Evolutionary conservation across 2,797 vertebrate genomes (phyloP).

Genomic region (Aratinga solstitialis): DNA sequence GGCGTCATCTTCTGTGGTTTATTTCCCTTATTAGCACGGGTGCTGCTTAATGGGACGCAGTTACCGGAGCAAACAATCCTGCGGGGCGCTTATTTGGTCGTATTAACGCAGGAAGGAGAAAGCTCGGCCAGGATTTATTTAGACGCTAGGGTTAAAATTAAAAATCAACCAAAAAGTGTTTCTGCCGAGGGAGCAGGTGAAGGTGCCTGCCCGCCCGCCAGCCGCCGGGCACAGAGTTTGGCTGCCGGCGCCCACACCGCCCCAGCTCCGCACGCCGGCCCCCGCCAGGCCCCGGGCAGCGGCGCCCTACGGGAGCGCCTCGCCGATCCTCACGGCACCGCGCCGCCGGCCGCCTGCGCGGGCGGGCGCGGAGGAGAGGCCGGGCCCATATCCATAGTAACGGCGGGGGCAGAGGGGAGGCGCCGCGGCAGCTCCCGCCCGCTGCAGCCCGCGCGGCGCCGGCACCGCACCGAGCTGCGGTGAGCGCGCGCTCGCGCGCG

Average conservation of each 20-base stretch:
- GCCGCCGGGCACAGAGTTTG: not conserved
- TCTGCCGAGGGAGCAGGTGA: not conserved
- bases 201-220: not conserved
- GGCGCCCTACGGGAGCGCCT: not conserved
- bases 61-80: conserved; percentile 14
- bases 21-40: not conserved
- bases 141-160: not conserved
- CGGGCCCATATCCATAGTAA: conserved; percentile 75
- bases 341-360: not conserved
- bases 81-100: not conserved
- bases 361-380: conserved; percentile 63
- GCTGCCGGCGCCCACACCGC: not conserved
- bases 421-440: conserved; percentile 33
- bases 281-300: not conserved
- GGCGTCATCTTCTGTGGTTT: not conserved
- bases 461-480: not conserved
- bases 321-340: not conserved
- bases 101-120: not conserved
- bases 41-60: not conserved
- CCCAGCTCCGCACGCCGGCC: not conserved
- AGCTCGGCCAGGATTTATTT: not conserved
- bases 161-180: no score
- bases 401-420: conserved; percentile 55
- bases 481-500: not conserved
- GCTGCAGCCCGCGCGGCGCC: conserved; percentile 23